Conservation (phyloP, 2,113 vertebrate species). For the Dasypus novemcinctus region DNA sequence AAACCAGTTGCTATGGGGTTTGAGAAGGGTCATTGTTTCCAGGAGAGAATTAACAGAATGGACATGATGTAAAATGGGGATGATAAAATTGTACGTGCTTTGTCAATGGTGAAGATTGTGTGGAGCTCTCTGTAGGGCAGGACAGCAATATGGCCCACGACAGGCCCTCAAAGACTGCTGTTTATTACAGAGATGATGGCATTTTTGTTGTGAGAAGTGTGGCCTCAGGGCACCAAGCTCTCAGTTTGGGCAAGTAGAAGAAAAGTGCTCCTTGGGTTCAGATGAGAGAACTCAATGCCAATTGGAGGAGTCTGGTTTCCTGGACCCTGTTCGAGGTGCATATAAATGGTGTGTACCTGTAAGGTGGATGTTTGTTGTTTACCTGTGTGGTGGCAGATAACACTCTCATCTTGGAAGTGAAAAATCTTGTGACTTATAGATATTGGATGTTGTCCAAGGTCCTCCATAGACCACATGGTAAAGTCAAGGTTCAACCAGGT, state of each 20-base stretch:
- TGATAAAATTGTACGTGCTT: neutral
- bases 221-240: neutral
- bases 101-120: neutral
- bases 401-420: neutral
- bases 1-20: neutral
- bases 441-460: neutral
- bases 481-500: neutral
- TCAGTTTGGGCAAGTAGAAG: neutral
- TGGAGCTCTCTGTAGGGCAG: neutral
- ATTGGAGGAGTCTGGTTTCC: neutral
- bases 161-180: neutral
- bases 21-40: neutral
- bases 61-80: no score
- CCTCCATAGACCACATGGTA: neutral
- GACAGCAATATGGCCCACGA: neutral
- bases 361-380: neutral
- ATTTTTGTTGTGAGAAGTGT: neutral
- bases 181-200: neutral
- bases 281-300: neutral
- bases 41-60: neutral
- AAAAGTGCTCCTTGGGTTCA: neutral
- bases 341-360: neutral
- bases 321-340: neutral
- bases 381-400: neutral
- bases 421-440: neutral